A percentile compares a stretch with the other conserved stretches of the same genome.
Conservation (phyloP, 2,113 vertebrate species). For the Sisor rabdophorus region DNA sequence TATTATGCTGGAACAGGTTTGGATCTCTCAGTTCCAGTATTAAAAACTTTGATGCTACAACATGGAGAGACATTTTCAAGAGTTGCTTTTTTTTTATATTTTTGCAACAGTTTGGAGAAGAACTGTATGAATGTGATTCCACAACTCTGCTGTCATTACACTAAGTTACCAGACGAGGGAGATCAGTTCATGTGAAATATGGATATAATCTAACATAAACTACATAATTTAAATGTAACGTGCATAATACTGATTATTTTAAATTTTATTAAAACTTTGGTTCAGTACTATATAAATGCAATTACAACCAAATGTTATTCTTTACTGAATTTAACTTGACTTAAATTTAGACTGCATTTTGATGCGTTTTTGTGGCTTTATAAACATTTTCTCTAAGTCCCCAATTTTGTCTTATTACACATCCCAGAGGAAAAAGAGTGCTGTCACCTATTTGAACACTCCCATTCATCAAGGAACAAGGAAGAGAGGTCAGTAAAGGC, state of each 20-base stretch:
- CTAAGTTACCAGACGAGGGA: conserved; percentile 1
- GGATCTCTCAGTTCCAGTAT: no score
- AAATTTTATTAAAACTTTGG: not conserved
- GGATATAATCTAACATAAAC: not conserved
- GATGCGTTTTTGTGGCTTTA: not conserved
- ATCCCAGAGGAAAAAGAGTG: conserved; percentile 92
- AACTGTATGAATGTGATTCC: not conserved
- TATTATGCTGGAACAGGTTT: no score
- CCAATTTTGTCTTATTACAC: not conserved
- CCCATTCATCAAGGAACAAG: conserved; percentile 93
- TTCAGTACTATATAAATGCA: not conserved
- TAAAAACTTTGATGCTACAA: no score
- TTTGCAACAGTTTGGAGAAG: not conserved
- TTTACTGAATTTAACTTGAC: not conserved
- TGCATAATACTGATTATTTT: no score
- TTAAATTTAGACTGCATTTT: not conserved
- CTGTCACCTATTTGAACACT: conserved; percentile 97
- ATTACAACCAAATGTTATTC: not conserved
- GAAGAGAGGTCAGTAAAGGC: conserved; percentile 86
- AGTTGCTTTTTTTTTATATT: no score
- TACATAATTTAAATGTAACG: not conserved
- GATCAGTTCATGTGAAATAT: not conserved
- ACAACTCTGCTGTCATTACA: not conserved
- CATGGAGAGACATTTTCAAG: no score
- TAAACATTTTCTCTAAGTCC: conserved; percentile 12